A percentile compares a stretch with the other conserved stretches of the same genome.
These are phyloP conservation scores for Pegoplata infirma DNA, from an alignment of 2,888 invertebrate species.

Conservation along the genomic window DNA sequence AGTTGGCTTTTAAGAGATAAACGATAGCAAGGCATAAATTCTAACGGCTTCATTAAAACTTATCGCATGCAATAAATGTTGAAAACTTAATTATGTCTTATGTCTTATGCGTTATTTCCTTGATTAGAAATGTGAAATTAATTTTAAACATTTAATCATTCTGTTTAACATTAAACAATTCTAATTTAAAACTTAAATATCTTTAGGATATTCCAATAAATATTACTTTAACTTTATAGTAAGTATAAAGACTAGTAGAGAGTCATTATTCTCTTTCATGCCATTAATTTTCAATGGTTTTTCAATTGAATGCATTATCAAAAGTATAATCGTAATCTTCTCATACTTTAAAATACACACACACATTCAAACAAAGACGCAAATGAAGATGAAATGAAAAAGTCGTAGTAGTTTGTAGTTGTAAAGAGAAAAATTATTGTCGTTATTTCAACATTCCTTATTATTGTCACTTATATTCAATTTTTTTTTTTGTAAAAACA, in stretches of 20 bases:
- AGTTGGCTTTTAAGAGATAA: too few relatives aligned
- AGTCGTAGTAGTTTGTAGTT: not conserved
- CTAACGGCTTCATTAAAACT: too few relatives aligned
- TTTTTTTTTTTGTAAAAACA: not conserved
- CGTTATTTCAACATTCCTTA: constrained; percentile 52
- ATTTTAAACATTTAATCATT: not conserved
- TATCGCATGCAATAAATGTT: too few relatives aligned
- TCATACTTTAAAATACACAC: too few relatives aligned
- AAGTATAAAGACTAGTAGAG: constrained; percentile 6
- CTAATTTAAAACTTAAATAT: not conserved
- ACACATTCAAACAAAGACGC: constrained; percentile 10
- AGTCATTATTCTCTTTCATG: constrained; percentile 78
- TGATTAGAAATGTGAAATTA: too few relatives aligned
- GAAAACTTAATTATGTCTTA: too few relatives aligned
- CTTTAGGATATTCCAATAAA: not conserved
- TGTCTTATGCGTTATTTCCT: too few relatives aligned
- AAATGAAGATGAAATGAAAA: constrained; percentile 42
- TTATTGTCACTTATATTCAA: constrained; percentile 57
- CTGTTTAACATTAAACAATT: not conserved
- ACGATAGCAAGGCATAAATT: too few relatives aligned
- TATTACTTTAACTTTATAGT: not conserved
- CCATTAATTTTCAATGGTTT: constrained; percentile 78
- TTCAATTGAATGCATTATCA: constrained; percentile 66
- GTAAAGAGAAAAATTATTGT: constrained; percentile 49
- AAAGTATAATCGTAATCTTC: constrained; percentile 43